A percentile compares a stretch with the other conserved stretches of the same genome.
These are phyloP conservation scores for Cetonia aurata DNA, from an alignment of 2,888 invertebrate genomes.

Conservation along the genomic window DNA sequence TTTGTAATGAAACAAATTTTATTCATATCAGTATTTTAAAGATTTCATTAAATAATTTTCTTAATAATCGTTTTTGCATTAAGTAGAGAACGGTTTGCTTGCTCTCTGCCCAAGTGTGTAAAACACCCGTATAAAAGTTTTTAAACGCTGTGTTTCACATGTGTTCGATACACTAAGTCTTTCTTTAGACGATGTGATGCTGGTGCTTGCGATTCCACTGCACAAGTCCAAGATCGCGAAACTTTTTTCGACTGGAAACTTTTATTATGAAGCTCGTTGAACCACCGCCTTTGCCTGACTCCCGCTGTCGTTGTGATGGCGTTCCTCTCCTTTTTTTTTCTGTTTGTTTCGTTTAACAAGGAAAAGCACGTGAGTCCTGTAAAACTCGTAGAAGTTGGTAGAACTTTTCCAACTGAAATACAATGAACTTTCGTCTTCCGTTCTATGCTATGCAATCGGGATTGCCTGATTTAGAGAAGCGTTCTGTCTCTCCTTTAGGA, in stretches of 20 bases:
- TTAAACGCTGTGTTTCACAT: conserved; percentile 32
- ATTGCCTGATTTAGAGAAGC: conserved; percentile 15
- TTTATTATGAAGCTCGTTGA: conserved; percentile 39
- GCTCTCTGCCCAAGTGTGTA: conserved; percentile 6
- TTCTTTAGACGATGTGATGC: conserved; percentile 29
- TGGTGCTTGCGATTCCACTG: conserved; percentile 23
- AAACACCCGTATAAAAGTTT: conserved; percentile 36
- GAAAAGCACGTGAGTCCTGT: conserved; percentile 21
- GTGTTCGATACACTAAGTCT: conserved; percentile 17
- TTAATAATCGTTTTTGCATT: neutral
- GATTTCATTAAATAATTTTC: no score
- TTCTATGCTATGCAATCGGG: conserved; percentile 15
- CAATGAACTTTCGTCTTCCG: conserved; percentile 28
- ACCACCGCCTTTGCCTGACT: conserved; percentile 25
- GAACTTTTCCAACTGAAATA: conserved; percentile 33
- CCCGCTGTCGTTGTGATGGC: conserved; percentile 22
- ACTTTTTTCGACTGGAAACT: conserved; percentile 36
- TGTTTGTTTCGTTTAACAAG: conserved; percentile 23
- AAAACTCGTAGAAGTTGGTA: conserved; percentile 13
- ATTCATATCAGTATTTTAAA: no score
- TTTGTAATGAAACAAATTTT: no score
- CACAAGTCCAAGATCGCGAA: conserved; percentile 31
- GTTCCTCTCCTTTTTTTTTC: neutral
- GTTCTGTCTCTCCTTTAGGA: neutral
- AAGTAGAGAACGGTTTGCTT: conserved; percentile 22